Percentiles rank a stretch among this genome's conserved stretches.
These are phyloP conservation scores for Cyprinodon diabolis DNA, from an alignment of 2,797 vertebrate species.

Conservation along the genomic window DNA sequence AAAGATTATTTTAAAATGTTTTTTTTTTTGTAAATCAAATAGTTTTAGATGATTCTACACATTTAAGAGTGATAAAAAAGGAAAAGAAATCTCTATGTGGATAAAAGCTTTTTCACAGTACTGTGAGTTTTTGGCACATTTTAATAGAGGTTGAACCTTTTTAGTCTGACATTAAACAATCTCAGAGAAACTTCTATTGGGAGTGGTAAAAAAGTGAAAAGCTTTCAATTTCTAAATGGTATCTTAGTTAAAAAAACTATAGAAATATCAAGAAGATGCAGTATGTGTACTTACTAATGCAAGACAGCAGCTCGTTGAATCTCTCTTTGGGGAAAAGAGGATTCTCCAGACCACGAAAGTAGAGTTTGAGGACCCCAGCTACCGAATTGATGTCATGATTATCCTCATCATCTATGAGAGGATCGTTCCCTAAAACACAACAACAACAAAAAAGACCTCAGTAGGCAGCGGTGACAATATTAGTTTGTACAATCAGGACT, in stretches of 20 bases:
- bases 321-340: conserved; percentile 98
- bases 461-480: not conserved
- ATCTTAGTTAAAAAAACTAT: not conserved
- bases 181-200: not conserved
- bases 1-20: not conserved
- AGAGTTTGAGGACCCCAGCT: conserved; percentile 96
- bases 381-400: conserved; percentile 99
- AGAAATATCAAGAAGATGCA: not conserved
- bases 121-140: not conserved
- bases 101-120: not conserved
- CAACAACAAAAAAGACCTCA: conserved; percentile 22
- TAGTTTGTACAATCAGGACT: not conserved
- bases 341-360: conserved; percentile 97
- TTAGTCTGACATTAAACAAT: not conserved
- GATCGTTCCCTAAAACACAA: conserved; percentile 89
- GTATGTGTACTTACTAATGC: conserved; percentile 90
- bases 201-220: not conserved
- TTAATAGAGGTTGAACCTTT: not conserved
- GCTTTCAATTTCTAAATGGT: conserved; percentile 13
- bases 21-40: not conserved
- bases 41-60: not conserved
- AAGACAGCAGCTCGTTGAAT: conserved; percentile 96
- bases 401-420: conserved; percentile 94
- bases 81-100: not conserved
- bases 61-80: not conserved